Base-by-base conservation (phyloP, 2,797 vertebrate species). In the Meda fulgida region DNA sequence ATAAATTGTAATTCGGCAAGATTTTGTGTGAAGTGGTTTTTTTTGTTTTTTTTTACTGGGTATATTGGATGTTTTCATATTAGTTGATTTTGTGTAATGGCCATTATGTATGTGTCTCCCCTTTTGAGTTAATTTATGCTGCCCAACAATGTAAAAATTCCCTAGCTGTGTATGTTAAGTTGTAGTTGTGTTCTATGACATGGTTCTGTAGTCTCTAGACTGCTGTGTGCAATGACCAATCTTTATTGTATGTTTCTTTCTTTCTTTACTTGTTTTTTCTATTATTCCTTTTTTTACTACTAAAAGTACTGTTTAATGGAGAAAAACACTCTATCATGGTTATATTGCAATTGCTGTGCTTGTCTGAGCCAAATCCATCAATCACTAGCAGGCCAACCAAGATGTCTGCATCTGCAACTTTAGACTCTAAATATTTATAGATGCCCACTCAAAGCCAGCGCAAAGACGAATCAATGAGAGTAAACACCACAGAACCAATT, bases 361-460 rank as follows among this genome's bases (percentile, higher is more conserved):
- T 0, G 6, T 55, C 23, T 40, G 48, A 36, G 75, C 72, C 31
- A 76, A 65, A 63, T 11, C 26, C 9, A 16, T n/a, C 51, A 26
- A 77, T 51, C 51, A 60, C 36, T 19, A 63, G 51, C 19, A 34
- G 63, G 26, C 53, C 66, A 86, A 69, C 58, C 71, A 75, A 83
- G 34, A 88, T 72, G 53, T 73, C 71, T 71, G 53, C 38, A 79
- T 78, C 31, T 73, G 53, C 46, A 55, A 58, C 63, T 85, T 75
- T 40, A 55, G 21, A 34, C 69, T 84, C 53, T 87, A 88, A 89
- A 89, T 86, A 88, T 87, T 88, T 86, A 83, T 80, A 87, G 81
- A 72, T 31, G 51, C 60, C 43, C 76, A 67, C 46, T 78, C 63
- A 76, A 38, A 85, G 65, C 53, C 66, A 70, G 53, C 3, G 9